phyloP scores from a whole-genome alignment of 2,113 vertebrate genomes.

The Corythornis vintsioides region DNA sequence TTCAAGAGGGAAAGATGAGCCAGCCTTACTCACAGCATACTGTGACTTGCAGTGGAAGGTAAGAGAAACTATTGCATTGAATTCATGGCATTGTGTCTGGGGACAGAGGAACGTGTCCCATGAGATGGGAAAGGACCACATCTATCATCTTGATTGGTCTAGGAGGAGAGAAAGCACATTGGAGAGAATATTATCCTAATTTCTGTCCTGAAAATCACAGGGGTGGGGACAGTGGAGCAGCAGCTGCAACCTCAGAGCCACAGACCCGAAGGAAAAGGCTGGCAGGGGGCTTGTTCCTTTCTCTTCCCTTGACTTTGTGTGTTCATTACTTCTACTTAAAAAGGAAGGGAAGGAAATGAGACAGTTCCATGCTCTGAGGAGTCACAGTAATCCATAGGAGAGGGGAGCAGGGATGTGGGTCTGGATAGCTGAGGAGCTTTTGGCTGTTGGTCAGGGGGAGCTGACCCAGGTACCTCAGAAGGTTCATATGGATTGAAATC shows the following conservation, averaged over 20 bases:
- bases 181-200: conserved; percentile 64
- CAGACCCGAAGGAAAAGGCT: background rate
- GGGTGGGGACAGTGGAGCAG: background rate
- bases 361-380: background rate
- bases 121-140: background rate
- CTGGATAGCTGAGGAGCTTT: background rate
- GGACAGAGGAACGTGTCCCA: background rate
- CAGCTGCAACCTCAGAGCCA: background rate
- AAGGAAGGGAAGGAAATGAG: background rate
- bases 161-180: conserved; percentile 16
- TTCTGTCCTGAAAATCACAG: conserved; percentile 14
- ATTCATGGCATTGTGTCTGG: conserved; percentile 3
- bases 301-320: background rate
- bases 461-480: background rate
- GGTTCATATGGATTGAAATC: background rate
- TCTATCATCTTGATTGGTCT: background rate
- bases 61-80: background rate
- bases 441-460: accelerated
- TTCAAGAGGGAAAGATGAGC: background rate
- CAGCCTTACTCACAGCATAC: background rate
- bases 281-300: background rate
- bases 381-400: background rate
- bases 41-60: background rate
- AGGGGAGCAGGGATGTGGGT: background rate
- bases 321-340: background rate